Conservation (phyloP, 2,113 vertebrate species). For the Hippopotamus amphibius region DNA sequence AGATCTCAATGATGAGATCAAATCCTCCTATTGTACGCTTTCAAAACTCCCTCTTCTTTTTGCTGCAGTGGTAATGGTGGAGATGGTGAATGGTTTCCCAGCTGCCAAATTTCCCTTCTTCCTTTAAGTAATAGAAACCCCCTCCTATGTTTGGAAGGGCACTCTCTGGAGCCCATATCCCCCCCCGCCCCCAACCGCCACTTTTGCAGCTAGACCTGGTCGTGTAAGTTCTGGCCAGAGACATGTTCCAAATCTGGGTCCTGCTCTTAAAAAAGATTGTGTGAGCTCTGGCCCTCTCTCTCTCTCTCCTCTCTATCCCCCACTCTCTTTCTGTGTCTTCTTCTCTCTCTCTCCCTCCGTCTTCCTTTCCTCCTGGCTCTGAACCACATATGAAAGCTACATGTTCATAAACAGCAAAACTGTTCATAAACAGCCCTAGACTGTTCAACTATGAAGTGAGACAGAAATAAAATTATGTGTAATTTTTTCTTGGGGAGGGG, state of each 20-base stretch:
- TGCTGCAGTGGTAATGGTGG: neutral
- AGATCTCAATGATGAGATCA: neutral
- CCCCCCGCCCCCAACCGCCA: neutral
- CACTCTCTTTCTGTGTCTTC: accelerated
- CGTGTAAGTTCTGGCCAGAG: neutral
- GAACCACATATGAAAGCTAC: neutral
- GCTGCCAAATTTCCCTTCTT: neutral
- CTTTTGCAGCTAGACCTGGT: neutral
- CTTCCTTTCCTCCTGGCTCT: neutral
- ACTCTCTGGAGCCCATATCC: accelerated
- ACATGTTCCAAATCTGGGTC: neutral
- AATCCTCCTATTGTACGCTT: neutral
- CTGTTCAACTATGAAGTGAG: neutral
- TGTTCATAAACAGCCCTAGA: neutral
- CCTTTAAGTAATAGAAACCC: neutral
- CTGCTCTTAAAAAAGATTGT: neutral
- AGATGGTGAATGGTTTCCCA: neutral
- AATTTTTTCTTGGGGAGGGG: neutral
- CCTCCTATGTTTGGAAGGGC: neutral
- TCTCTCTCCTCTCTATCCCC: too few species aligned
- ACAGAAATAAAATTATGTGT: neutral
- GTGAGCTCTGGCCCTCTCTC: neutral
- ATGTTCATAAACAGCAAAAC: neutral
- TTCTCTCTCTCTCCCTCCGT: neutral
- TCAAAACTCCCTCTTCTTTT: neutral